These are phyloP conservation scores for Phortica okadai DNA, from an alignment of 2,888 invertebrate species.

Conservation along the genomic window DNA sequence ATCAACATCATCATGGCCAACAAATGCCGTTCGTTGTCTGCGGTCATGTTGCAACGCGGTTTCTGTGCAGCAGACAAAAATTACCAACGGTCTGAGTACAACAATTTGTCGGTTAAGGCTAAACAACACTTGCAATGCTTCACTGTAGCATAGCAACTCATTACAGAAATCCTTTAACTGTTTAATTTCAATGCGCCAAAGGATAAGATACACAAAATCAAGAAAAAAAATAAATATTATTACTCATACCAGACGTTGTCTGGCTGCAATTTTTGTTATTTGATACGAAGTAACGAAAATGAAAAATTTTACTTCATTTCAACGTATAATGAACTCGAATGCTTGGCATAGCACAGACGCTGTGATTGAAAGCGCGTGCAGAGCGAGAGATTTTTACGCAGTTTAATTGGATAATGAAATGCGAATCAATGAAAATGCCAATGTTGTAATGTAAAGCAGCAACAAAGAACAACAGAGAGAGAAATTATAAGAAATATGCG, in stretches of 20 bases:
- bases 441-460: not conserved
- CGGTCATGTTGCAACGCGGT: constrained; percentile 44
- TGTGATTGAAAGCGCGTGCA: not conserved
- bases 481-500: not conserved
- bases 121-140: constrained; percentile 38
- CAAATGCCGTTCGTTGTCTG: constrained; percentile 49
- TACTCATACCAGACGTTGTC: not conserved
- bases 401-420: not conserved
- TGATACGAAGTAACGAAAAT: constrained; percentile 17
- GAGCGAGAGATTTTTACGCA: not conserved
- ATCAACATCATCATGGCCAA: constrained; percentile 34
- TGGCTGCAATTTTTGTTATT: constrained; percentile 26
- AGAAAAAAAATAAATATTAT: constrained; percentile 54
- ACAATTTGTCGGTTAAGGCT: constrained; percentile 25
- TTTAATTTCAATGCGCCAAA: constrained; percentile 55
- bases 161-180: constrained; percentile 59
- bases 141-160: constrained; percentile 42
- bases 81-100: constrained; percentile 28
- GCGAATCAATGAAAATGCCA: not conserved
- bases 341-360: constrained; percentile 24
- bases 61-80: constrained; percentile 50
- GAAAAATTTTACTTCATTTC: constrained; percentile 1
- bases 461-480: not conserved
- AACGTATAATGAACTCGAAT: constrained; percentile 33
- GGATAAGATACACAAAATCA: not conserved